phyloP scores from a whole-genome alignment of 1,140 invertebrate genomes.

The Lepidurus couesii region DNA sequence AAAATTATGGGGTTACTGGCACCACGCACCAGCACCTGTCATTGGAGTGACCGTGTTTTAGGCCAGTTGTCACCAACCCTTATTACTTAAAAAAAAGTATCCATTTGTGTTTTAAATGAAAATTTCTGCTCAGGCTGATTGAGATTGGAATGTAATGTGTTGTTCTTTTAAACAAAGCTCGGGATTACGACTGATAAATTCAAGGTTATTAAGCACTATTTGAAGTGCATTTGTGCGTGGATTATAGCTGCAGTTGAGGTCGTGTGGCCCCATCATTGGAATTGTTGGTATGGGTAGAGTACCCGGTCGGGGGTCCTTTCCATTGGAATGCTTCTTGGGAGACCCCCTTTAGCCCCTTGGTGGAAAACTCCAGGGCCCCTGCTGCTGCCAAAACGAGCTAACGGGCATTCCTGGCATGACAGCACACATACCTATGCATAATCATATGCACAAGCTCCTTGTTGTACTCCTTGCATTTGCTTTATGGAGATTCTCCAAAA shows the following conservation, averaged over 20 bases:
- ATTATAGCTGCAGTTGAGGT: neutral
- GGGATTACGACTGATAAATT: neutral
- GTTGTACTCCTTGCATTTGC: neutral
- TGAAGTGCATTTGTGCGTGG: neutral
- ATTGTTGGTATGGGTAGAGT: constrained; percentile 8
- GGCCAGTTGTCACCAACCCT: neutral
- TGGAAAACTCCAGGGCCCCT: neutral
- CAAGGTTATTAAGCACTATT: neutral
- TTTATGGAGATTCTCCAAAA: neutral
- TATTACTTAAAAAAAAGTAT: neutral
- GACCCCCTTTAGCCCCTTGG: constrained; percentile 20
- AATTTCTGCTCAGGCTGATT: too few species aligned
- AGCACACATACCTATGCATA: constrained; percentile 20
- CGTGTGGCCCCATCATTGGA: constrained; percentile 2
- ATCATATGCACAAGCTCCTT: constrained; percentile 1
- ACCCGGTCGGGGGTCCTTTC: neutral
- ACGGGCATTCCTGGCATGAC: constrained; percentile 20
- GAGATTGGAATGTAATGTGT: too few species aligned
- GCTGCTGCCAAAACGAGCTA: constrained; percentile 20
- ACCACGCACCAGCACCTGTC: constrained; percentile 20
- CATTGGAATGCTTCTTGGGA: constrained; percentile 18
- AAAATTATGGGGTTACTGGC: neutral
- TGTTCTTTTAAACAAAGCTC: neutral
- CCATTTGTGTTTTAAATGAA: too few species aligned
- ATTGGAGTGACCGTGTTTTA: neutral